Evolutionary conservation across 2,113 vertebrate genomes (phyloP), one percentile per base, ranked within the genome.

Genomic region (Taurulus bubalis): DNA sequence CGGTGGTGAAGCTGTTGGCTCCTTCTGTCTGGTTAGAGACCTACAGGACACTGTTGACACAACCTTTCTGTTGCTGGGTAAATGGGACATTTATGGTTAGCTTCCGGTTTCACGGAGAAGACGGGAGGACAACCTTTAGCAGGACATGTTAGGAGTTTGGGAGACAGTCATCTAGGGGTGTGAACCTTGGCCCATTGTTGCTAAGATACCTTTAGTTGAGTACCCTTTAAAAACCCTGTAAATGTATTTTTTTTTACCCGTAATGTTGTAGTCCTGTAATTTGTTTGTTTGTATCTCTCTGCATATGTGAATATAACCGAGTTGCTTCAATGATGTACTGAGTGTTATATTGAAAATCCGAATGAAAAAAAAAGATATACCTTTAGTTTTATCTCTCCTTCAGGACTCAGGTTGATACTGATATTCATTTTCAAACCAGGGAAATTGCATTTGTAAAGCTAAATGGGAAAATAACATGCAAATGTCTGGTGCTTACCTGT

Each of bases 71-170:
- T 93, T 90, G 88, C 91, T 71, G 85, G 87, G 90, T 80, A 81
- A 90, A 91, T 69, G n/a, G 51, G 87, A 90, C 92, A 93, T 92
- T 90, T 90, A 80, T 71, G 90, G 87, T 77, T 32, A 72, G 90
- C 75, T 90, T 93, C 77, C 36, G 32, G 55, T 93, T 92, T 84
- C 89, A 62, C 6, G 9, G 14, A 65, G 82, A 77, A 85, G 84
- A 82, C 78, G 47, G 59, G 64, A 65, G 63, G 70, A 71, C 47
- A 85, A 87, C 72, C 15, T 85, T 80, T 66, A 72, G 69, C 45
- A 0, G 64, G 63, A 69, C 67, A 71, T 82, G 49, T 70, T 68
- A 65, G 82, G 79, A 77, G 82, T 83, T 84, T 84, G 71, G 58
- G 62, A 70, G 83, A 66, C 81, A 53, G 77, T 59, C 38, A 55